Evolutionary conservation across 1,140 invertebrate species (phyloP), one percentile per base, ranked within the genome.

Genomic region (Musca domestica): DNA sequence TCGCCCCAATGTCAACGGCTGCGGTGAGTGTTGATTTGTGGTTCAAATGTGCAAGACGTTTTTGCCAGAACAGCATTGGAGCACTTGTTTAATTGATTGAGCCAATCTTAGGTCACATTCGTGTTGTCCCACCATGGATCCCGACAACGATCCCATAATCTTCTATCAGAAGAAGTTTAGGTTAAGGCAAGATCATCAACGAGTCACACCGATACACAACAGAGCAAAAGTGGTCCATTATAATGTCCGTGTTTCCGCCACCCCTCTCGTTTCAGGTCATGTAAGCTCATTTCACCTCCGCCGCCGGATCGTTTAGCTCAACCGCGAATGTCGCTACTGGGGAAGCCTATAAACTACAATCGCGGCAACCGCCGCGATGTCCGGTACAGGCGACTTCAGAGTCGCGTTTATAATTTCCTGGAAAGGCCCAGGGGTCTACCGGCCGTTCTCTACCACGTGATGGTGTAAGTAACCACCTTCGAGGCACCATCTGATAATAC

Each of bases 401-500:
- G 91, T 77, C 89, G 91, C 82, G 88, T 96, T 80, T 96, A 96
- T 86, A 96, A 96, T 85, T 96, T 96, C 84, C 88, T 97, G 77
- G 95, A 97, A 85, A 85, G 95, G 79, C 95, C 95, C 66, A 87
- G 94, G 72, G 92, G 92, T 71, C 87, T 89, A 81, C 90, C 89
- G 80, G 92, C 93, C 68, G 89, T 95, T 77, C 85, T 90, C 72
- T 97, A 97, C 86, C 95, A 96, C 86, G 88, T 96, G 83, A 84
- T 93, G 77, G 92, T 96, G 95, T 97, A 89, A 96, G 94, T 89
- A 80, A 67, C 54, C 20, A 7, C n/a, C 23, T n/a, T 67, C n/a
- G 10, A 51, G 51, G 34, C 20, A 34, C 23, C 58, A 5, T 46
- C 0, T 27, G 51, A 30, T 41, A 41, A 41, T 41, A 2, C 41